Evolutionary conservation across 2,797 vertebrate species (phyloP).

Genomic region (Paratrypauchen microcephalus): DNA sequence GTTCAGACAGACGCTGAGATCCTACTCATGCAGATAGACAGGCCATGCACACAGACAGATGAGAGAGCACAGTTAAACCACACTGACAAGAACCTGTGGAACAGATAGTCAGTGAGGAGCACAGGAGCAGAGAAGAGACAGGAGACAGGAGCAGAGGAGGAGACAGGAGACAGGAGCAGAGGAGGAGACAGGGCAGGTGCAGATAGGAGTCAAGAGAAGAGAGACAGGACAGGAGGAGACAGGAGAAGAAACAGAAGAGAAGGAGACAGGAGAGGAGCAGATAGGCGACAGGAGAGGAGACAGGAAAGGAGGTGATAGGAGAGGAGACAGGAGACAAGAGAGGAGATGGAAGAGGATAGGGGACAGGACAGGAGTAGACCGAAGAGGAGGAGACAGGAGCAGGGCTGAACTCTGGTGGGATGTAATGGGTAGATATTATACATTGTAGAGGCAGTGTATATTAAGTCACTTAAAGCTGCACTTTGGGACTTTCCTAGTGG

Average conservation of each 20-base stretch:
- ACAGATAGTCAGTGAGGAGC: slow-evolving; percentile 7
- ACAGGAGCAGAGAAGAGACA: neutral
- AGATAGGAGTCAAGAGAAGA: neutral
- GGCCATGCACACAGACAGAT: slow-evolving; percentile 35
- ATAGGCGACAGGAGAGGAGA: neutral
- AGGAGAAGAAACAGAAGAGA: neutral
- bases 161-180: neutral
- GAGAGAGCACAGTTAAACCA: slow-evolving; percentile 34
- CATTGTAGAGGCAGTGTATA: too few relatives aligned
- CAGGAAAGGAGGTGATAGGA: too few relatives aligned
- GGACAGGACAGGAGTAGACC: neutral
- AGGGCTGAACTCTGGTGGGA: too few relatives aligned
- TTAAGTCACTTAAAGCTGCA: too few relatives aligned
- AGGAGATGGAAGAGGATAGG: too few relatives aligned
- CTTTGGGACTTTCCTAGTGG: too few relatives aligned
- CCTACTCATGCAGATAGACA: slow-evolving; percentile 75
- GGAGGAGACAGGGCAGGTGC: neutral
- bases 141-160: neutral
- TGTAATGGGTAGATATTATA: too few relatives aligned
- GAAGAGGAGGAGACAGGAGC: neutral
- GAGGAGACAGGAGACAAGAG: too few relatives aligned
- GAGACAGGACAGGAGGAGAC: too few relatives aligned
- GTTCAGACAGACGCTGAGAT: slow-evolving; percentile 97
- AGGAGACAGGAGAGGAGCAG: too few relatives aligned
- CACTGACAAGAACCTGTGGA: neutral